Conservation (phyloP, 1,140 invertebrate species). For the Achatina immaculata region DNA sequence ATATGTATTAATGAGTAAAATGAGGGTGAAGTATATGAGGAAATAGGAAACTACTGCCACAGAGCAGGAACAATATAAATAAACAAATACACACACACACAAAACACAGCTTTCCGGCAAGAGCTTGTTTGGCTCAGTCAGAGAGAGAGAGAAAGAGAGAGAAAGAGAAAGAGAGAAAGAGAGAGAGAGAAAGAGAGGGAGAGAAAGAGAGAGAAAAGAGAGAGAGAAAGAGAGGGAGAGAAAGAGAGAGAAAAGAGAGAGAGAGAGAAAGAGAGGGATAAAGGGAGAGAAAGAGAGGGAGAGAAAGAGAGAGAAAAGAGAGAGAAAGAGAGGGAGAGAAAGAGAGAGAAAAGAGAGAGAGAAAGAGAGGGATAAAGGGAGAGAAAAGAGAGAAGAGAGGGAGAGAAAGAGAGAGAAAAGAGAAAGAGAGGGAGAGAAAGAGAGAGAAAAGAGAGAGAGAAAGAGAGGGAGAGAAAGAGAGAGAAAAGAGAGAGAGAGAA, state of each 20-base stretch:
- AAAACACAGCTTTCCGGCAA: background rate
- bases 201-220: background rate
- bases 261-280: too few species aligned
- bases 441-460: background rate
- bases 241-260: background rate
- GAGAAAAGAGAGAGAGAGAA: constrained; percentile 3
- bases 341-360: background rate
- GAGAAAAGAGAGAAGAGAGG: background rate
- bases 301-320: background rate
- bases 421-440: background rate
- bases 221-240: background rate
- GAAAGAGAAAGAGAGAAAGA: background rate
- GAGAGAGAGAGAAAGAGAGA: background rate
- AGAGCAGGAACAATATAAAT: too few species aligned
- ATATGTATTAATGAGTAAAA: background rate
- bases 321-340: background rate
- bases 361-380: background rate
- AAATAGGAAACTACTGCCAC: too few species aligned
- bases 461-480: background rate
- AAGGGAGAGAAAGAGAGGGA: background rate
- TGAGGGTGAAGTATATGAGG: background rate
- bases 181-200: background rate
- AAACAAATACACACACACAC: background rate
- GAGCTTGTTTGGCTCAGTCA: background rate
- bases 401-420: background rate